Base-by-base conservation (phyloP, 2,797 vertebrate species). In the Macropodus opercularis region DNA sequence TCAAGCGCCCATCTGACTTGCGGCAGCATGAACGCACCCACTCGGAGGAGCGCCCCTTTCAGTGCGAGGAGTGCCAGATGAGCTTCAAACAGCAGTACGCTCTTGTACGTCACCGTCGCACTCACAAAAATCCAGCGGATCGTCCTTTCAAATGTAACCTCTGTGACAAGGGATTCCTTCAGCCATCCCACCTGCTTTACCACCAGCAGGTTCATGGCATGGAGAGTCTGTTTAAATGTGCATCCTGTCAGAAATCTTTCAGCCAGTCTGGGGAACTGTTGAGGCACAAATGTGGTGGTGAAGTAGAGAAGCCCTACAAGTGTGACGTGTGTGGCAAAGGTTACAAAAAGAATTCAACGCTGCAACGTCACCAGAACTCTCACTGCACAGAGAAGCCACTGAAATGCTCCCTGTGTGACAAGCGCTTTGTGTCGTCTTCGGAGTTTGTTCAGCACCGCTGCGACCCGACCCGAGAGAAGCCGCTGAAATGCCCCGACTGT, bases 11-110 rank as follows among this genome's bases (percentile, higher is more conserved):
- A 0, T 98, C 97, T 0, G 96, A 98, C 88, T 91, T 98, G 80
- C 91, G 96, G 75, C 97, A 98, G 83, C 97, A 98, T 0, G 96
- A 98, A 63, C 96, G 96, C 68, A 98, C 96, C 0, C 97, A 98
- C 90, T 98, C 96, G 0, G 96, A 97, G 23, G 97, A 98, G 89
- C 92, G 97, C 1, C 97, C 97, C 12, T 98, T 97, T 85, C 95
- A 97, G 87, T 99, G 97, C 0, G 96, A 98, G 78, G 95, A 98
- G 76, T 99, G 97, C 79, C 96, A 98, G 89, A 98, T 98, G 96
- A 97, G 96, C 87, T 99, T 99, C 87, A 99, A 99, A 72, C 97
- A 99, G 87, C 97, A 97, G 89, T 98, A 98, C 0, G 95, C 96
- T 0, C 94, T 99, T 0, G 96, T 99, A 47, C 94, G 97, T 49